Evolutionary conservation across 2,888 invertebrate genomes (phyloP).

Genomic region (Synergus itoensis): DNA sequence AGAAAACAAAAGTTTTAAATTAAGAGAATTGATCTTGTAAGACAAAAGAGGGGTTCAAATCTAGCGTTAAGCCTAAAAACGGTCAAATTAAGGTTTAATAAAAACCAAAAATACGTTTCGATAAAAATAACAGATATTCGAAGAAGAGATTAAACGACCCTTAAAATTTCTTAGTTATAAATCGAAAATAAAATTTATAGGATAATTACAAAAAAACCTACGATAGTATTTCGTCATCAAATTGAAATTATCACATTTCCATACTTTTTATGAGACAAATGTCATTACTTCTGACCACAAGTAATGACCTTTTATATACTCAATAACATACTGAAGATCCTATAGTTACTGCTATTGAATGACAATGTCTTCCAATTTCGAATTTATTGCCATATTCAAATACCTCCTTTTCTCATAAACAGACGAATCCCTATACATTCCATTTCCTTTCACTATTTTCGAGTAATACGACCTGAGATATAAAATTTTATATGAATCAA

Average conservation of each 20-base stretch:
- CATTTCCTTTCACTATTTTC: neutral
- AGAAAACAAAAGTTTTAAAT: no score
- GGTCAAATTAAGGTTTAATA: no score
- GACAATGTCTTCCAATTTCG: neutral
- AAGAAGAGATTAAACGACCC: no score
- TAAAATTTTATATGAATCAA: neutral
- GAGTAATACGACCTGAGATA: neutral
- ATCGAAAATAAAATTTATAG: no score
- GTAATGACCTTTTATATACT: neutral
- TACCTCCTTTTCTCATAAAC: neutral
- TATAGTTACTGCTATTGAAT: slow-evolving; percentile 15
- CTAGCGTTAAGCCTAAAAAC: neutral
- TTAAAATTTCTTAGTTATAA: no score
- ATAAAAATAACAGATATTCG: no score
- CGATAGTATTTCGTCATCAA: no score
- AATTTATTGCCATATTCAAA: slow-evolving; percentile 13
- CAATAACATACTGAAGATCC: neutral
- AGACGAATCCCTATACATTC: neutral
- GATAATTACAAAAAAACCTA: no score
- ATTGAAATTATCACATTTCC: neutral
- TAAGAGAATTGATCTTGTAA: no score
- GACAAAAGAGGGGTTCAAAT: neutral
- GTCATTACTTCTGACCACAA: neutral
- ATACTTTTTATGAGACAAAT: neutral
- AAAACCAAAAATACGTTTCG: no score